Percentiles rank a stretch among this genome's conserved stretches.
Conservation (phyloP, 2,113 vertebrate species). For the Callospermophilus lateralis region DNA sequence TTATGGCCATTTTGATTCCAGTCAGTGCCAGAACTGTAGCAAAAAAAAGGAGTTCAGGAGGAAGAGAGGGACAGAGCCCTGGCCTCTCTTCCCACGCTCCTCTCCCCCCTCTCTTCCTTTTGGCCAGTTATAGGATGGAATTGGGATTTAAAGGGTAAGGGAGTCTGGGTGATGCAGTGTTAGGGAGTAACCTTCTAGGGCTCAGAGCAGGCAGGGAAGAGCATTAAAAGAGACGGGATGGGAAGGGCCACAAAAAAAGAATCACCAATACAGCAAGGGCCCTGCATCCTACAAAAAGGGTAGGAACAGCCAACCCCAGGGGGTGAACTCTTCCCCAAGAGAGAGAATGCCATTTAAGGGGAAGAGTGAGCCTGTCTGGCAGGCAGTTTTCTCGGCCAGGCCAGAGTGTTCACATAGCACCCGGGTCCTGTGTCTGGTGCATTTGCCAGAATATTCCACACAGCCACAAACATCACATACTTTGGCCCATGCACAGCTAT, state of each 20-base stretch:
- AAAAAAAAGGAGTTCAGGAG: background rate
- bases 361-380: background rate
- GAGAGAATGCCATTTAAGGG: background rate
- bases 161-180: background rate
- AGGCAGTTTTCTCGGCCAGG: background rate
- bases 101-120: background rate
- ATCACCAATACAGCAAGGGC: background rate
- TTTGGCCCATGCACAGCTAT: background rate
- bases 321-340: background rate
- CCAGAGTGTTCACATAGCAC: background rate
- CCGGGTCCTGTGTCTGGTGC: background rate
- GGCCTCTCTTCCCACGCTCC: background rate
- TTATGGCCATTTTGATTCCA: background rate
- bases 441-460: constrained; percentile 36
- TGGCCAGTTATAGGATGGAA: background rate
- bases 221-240: background rate
- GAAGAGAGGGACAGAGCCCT: too few relatives aligned
- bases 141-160: background rate
- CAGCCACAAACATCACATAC: background rate
- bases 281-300: background rate
- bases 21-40: background rate
- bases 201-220: background rate
- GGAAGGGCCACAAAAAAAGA: background rate
- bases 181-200: background rate
- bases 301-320: background rate